Base-by-base conservation (phyloP, 2,888 invertebrate genomes). In the Hirtodrosophila cameraria region DNA sequence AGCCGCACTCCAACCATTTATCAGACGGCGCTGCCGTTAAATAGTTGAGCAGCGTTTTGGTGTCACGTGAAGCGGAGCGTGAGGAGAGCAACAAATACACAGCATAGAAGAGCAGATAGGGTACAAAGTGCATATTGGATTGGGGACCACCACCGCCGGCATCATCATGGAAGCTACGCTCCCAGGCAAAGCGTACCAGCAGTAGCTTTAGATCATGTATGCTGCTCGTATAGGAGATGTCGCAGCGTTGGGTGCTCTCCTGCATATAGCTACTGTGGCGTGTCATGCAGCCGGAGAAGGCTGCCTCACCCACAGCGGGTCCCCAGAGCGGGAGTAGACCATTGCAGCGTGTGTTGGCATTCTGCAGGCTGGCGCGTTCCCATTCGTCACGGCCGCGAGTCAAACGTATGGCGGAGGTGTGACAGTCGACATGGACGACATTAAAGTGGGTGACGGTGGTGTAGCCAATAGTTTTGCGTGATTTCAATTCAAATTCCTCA, bases 371-470 rank as follows among this genome's bases (percentile, higher is more conserved):
- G 0, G 99, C 99, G 62, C 97, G 97, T 90, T 99, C 99, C 99
- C 99, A 99, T 91, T 99, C 99, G 86, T 99, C 98, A 57, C 99
- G 93, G 13, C 93, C 90, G 13, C 94, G 91, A 0, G 94, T 94
- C 74, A 93, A 90, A 54, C 97, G 93, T 42, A 99, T 98, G 18
- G 99, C 99, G 0, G 97, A 96, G 93, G 97, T 97, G 91, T 99
- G 99, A 88, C 99, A 99, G 90, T 99, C 99, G 2, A 99, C 96
- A 91, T 99, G 99, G 18, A 99, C 98, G 28, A 99, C 96, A 92
- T 99, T 99, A 92, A 99, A 99, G 92, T 99, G 99, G 9, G 98
- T 97, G 27, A 99, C 99, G 0, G 99, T 99, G 43, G 96, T 96
- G 91, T 98, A 98, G 50, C 90, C 90, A 31, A 96, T 93, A 13